Evolutionary conservation across 2,113 vertebrate species (phyloP), one percentile per base, ranked within the genome.

Genomic region (Cebidichthys violaceus): DNA sequence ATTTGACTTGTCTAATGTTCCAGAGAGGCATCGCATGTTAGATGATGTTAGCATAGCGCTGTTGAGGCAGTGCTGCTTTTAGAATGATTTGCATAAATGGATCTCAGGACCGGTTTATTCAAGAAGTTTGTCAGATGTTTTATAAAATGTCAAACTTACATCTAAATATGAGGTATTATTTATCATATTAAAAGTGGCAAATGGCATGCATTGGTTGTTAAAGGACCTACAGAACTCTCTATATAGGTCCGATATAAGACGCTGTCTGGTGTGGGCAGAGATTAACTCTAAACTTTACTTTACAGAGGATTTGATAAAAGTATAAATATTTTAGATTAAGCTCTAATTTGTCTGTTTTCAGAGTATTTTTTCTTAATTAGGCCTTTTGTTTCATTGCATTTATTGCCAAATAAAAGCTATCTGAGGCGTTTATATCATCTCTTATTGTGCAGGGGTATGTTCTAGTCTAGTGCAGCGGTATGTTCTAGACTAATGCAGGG

Each of bases 1-100:
- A 57, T 77, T 67, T 81, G 60, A 81, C 68, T 60, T 76, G 82
- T 83, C 79, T 64, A 77, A 72, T 83, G 54, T 79, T 70, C 13
- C 62, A 80, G 78, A 90, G 84, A 73, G 35, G 55, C 70, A 86
- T 84, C 81, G 80, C 15, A 0, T 77, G 77, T 76, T 55, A 76
- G 66, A 77, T 81, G 75, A n/a, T n/a, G n/a, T n/a, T n/a, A n/a
- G n/a, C n/a, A n/a, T n/a, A n/a, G n/a, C n/a, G n/a, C n/a, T n/a
- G n/a, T n/a, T 65, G n/a, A 71, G 45, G 59, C 22, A 52, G 18
- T 50, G 65, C 33, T 76, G 37, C 13, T 76, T 77, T 81, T 65
- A 11, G 39, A 68, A 77, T 81, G 59, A 65, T 83, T 83, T 83
- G 27, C 52, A 76, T 81, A 27, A 68, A 24, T 1, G 20, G 17